Base-by-base conservation (phyloP, 2,113 vertebrate genomes). In the Megalops atlanticus region DNA sequence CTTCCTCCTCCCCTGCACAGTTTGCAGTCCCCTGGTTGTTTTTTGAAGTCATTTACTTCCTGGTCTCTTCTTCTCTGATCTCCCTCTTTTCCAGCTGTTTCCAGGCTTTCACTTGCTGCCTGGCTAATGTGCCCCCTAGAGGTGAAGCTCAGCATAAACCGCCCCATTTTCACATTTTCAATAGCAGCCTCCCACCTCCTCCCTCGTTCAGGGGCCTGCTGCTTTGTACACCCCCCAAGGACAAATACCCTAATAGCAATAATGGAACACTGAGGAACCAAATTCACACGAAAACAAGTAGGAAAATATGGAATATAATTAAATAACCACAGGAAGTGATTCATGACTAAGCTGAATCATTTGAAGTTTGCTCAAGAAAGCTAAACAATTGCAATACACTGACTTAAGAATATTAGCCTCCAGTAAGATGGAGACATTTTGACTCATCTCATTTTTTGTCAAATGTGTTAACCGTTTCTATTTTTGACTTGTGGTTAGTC, bases 41-140 rank as follows among this genome's bases (percentile, higher is more conserved):
- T n/a, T n/a, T n/a, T n/a, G n/a, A n/a, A n/a, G n/a, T n/a, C n/a
- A 16, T 49, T 49, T 49, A 16, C 47, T 4, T 54, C 24, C 7
- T 54, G 2, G 2, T 54, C 8, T 21, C 18, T 54, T 58, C 4
- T 77, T 77, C 43, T 54, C 75, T 11, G 33, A 15, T 4, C 11
- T 40, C 18, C 31, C 40, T 76, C 40, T n/a, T 33, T 47, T 3
- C 15, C 16, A 6, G 45, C 39, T 4, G 94, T 90, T 94, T 95
- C 91, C 85, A 94, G 90, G 93, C 94, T 89, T 94, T 92, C 91
- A 92, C 92, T 78, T 93, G 93, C 89, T 90, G 91, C 92, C 85
- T 89, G 92, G 70, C 89, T 88, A 84, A 43, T 70, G 52, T 77
- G 43, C 41, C 73, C 54, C 81, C 78, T 70, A 72, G 88, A 92